Evolutionary conservation across 2,113 vertebrate species (phyloP), one percentile per base, ranked within the genome.

Genomic region (Mixornis gularis): DNA sequence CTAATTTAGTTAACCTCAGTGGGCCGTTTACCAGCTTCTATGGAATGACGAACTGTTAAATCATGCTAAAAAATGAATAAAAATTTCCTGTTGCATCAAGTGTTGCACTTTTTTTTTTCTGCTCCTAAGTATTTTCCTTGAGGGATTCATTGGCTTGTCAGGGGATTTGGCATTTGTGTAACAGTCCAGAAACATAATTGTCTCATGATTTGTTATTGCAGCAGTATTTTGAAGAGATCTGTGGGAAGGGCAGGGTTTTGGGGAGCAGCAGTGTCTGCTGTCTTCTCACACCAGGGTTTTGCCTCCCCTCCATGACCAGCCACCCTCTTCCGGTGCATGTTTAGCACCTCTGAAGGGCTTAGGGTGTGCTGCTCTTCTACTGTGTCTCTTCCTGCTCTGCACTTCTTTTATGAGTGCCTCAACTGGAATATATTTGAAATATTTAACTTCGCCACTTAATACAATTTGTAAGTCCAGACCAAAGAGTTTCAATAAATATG

Each of bases 211-310:
- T 69, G 26, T 24, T 90, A 52, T 87, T 85, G 32, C 36, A 59
- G n/a, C 36, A 87, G 30, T n/a, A 62, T 73, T 93, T 87, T 88
- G 44, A 77, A 82, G 59, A 40, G 43, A 55, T 90, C 59, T 80
- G n/a, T 36, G 30, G 10, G 26, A 5, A 41, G 20, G 20, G n/a
- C 14, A 51, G 34, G 20, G 30, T 36, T 79, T 40, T 55, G 40
- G 82, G 74, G 43, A 80, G 2, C 6, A 51, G 3, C 24, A 30
- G 34, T 60, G 13, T 34, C 51, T 64, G 9, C 58, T 79, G 53
- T 52, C 53, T 72, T 69, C 51, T 77, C 17, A 32, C 3, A 49
- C 3, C 13, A 21, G 17, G 34, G 34, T 90, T 88, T 70, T 83
- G 4, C 46, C 38, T 68, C 27, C 26, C 51, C 20, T 48, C 20